phyloP scores from a whole-genome alignment of 2,113 vertebrate species.

The Amblyopsis rosae region DNA sequence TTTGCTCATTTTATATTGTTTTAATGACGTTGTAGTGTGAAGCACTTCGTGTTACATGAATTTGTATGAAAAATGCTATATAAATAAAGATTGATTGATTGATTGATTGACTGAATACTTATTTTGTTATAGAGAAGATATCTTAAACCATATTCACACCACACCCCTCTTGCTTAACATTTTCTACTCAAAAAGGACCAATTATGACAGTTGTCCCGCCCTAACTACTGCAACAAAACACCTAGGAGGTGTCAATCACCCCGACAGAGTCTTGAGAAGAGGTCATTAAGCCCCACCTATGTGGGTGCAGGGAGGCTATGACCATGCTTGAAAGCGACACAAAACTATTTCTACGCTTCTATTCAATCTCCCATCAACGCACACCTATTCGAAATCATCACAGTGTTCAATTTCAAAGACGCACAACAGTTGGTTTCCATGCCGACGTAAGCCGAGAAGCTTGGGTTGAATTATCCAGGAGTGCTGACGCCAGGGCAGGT shows the following conservation, averaged over 20 bases:
- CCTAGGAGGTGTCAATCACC: no score
- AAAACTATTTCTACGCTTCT: not conserved
- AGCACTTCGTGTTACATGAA: no score
- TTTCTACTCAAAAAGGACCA: no score
- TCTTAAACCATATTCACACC: not conserved
- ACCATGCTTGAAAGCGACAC: not conserved
- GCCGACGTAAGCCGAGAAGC: constrained; percentile 55
- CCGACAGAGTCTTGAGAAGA: no score
- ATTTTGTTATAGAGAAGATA: not conserved
- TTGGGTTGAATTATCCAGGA: constrained; percentile 67
- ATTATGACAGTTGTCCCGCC: no score
- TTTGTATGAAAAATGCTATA: no score
- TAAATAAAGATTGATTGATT: no score
- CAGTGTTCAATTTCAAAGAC: constrained; percentile 34
- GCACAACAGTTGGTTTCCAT: constrained; percentile 48
- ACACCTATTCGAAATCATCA: not conserved
- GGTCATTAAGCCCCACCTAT: not conserved
- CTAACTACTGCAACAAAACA: no score
- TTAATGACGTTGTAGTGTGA: no score
- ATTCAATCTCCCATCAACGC: not conserved
- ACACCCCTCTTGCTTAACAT: not conserved
- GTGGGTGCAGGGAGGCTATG: no score
- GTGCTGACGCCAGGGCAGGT: constrained; percentile 38
- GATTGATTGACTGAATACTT: no score
- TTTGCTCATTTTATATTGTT: no score